A percentile compares a stretch with the other conserved stretches of the same genome.
Conservation (phyloP, 2,888 invertebrate genomes). For the Hirtodrosophila trivittata region DNA sequence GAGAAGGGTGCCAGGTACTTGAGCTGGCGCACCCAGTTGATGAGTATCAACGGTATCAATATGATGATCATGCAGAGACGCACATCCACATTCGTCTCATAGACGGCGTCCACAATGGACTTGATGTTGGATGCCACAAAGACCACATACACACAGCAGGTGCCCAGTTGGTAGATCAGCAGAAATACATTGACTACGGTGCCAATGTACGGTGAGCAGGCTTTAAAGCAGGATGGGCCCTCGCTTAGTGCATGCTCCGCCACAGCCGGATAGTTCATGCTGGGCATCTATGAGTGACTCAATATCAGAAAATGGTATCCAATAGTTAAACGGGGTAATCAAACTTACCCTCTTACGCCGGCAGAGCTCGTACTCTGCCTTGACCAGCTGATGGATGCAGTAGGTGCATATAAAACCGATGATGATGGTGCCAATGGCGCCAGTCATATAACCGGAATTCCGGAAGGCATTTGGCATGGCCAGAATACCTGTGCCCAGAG, state of each 20-base stretch:
- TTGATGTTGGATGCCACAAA: constrained; percentile 95
- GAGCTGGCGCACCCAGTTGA: constrained; percentile 91
- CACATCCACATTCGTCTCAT: constrained; percentile 85
- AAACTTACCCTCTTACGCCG: constrained; percentile 84
- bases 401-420: constrained; percentile 96
- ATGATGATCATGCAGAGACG: constrained; percentile 89
- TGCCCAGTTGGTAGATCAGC: constrained; percentile 95
- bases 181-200: constrained; percentile 90
- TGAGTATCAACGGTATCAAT: constrained; percentile 89
- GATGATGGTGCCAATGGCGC: constrained; percentile 90
- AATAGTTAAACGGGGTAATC: neutral
- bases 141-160: constrained; percentile 97
- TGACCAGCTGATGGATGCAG: constrained; percentile 94
- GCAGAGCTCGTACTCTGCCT: constrained; percentile 86
- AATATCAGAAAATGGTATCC: no score
- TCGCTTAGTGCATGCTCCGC: constrained; percentile 91
- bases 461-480: constrained; percentile 92
- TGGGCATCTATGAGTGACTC: constrained; percentile 85
- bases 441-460: constrained; percentile 87
- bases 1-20: constrained; percentile 96
- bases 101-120: constrained; percentile 86
- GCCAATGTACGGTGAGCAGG: constrained; percentile 87
- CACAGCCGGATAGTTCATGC: constrained; percentile 91
- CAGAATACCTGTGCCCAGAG: constrained; percentile 96
- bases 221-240: constrained; percentile 88